A percentile compares a stretch with the other conserved stretches of the same genome.
Conservation (phyloP, 1,140 invertebrate genomes). For the Zaprionus kolodkinae region DNA sequence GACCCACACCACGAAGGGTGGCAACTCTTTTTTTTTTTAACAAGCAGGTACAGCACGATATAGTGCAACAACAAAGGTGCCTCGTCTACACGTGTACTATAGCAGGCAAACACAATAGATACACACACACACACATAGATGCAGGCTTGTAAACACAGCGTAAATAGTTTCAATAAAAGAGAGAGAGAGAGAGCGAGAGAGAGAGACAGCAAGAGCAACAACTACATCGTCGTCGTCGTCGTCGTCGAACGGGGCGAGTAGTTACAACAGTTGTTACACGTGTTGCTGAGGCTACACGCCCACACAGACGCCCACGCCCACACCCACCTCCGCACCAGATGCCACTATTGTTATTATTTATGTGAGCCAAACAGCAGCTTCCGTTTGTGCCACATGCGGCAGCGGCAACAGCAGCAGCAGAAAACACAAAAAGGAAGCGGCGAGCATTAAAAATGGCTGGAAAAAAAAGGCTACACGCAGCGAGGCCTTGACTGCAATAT, state of each 20-base stretch:
- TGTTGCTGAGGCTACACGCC: constrained; percentile 65
- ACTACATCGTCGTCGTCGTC: neutral
- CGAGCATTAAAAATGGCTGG: constrained; percentile 64
- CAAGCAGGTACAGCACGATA: constrained; percentile 40
- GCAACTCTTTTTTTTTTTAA: constrained; percentile 47
- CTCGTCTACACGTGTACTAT: constrained; percentile 21
- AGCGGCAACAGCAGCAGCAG: constrained; percentile 49
- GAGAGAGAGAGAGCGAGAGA: too few species aligned
- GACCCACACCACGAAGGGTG: too few species aligned
- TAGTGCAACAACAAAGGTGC: constrained; percentile 49
- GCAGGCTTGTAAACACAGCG: constrained; percentile 48
- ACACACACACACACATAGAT: constrained; percentile 32
- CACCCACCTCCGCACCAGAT: constrained; percentile 2
- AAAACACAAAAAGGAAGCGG: constrained; percentile 57
- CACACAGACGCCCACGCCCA: constrained; percentile 44
- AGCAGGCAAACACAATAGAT: constrained; percentile 36
- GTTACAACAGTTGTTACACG: constrained; percentile 68
- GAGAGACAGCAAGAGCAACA: constrained; percentile 39
- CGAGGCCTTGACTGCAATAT: constrained; percentile 81
- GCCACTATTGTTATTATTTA: constrained; percentile 75
- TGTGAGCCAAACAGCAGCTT: constrained; percentile 81
- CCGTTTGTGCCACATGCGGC: constrained; percentile 76
- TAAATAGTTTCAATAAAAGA: constrained; percentile 70
- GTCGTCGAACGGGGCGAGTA: neutral
- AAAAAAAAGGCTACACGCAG: constrained; percentile 72